phyloP scores from a whole-genome alignment of 1,140 invertebrate genomes.

The Diuraphis noxia region DNA sequence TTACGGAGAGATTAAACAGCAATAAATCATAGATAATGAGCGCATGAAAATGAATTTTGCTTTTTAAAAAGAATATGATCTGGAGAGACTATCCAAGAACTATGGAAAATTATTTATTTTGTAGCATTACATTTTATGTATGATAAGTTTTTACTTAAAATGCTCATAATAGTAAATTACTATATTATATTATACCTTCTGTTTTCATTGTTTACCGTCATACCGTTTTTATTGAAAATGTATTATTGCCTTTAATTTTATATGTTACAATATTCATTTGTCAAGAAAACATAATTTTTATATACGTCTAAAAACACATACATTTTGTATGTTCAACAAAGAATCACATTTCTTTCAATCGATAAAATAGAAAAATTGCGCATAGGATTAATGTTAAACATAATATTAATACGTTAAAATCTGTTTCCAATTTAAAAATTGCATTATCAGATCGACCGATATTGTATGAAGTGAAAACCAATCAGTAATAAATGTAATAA shows the following conservation, averaged over 20 bases:
- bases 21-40: background rate
- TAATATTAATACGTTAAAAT: background rate
- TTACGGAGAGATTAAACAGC: background rate
- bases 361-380: background rate
- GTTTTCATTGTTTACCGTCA: background rate
- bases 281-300: too few relatives aligned
- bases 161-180: background rate
- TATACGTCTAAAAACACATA: too few relatives aligned
- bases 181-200: too few relatives aligned
- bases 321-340: background rate
- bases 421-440: background rate
- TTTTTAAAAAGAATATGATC: too few relatives aligned
- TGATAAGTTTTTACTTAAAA: background rate
- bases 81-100: too few relatives aligned
- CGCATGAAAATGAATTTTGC: too few relatives aligned
- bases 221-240: too few relatives aligned
- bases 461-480: background rate
- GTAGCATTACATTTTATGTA: background rate
- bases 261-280: too few relatives aligned
- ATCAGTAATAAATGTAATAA: background rate
- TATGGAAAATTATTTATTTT: background rate
- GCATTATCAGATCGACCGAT: background rate
- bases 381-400: background rate
- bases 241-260: too few relatives aligned
- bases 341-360: background rate